Base-by-base conservation (phyloP, 2,113 vertebrate genomes). In the Jaculus jaculus region DNA sequence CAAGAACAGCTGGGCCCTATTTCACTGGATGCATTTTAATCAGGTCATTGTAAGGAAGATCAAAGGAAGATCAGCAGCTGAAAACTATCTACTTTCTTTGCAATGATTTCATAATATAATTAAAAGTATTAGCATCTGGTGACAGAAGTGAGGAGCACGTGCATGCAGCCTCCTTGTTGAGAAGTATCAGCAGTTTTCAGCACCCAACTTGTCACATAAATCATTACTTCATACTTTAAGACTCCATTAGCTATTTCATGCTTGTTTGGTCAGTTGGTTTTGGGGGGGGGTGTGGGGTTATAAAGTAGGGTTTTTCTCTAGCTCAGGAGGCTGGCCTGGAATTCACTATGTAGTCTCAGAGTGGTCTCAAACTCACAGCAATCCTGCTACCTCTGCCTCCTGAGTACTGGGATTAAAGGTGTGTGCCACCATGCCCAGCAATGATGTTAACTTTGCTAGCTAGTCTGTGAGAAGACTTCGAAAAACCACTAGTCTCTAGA, bases 21-120 rank as follows among this genome's bases (percentile, higher is more conserved):
- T 79, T 94, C 94, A 79, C 87, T 80, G 20, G 84, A 30, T 86
- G 74, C 87, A 90, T 95, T 91, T 91, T 88, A 96, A 95, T 95
- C 96, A 94, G 88, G 82, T 94, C 92, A 93, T 16, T 42, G 94
- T 92, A 86, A 97, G 91, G 73, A 94, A 96, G 85, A 66, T 90
- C 42, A 93, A 86, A 97, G 91, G 73, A 94, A 96, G 85, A 66
- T 90, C 42, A 30, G 84, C 65, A 94, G 82, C 90, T 90, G 92
- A 96, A 93, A 96, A 66, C 91, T 83, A 80, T 95, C 87, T 92
- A 71, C 95, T 97, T 92, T 91, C 94, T 77, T 93, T 68, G 74
- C 42, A 78, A 68, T 86, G 90, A 84, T 81, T 90, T 73, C 72
- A 81, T 93, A 93, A 90, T 90, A 90, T 93, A 90, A 96, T 96